Evolutionary conservation across 2,113 vertebrate genomes (phyloP).

Genomic region (Oryzias celebensis): DNA sequence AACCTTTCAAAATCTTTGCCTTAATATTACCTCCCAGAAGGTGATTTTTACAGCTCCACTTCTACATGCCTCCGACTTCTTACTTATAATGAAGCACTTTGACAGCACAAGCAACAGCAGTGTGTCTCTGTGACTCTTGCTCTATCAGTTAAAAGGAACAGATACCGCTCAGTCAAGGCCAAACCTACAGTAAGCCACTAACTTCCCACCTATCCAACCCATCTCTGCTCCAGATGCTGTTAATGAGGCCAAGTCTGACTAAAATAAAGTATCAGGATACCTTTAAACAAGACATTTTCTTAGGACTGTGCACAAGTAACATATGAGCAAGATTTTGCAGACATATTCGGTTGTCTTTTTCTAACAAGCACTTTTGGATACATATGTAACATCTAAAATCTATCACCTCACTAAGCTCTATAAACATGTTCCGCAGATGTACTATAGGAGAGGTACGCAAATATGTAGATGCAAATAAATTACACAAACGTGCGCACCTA

Average conservation of each 20-base stretch:
- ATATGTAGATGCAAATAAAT: constrained; percentile 5
- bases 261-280: constrained; percentile 42
- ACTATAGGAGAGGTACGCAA: not conserved
- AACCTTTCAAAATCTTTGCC: not conserved
- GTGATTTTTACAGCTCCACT: not conserved
- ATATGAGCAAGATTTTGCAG: not conserved
- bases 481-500: constrained; percentile 1
- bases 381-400: no score
- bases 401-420: no score
- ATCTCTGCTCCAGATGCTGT: constrained; percentile 18
- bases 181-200: constrained; percentile 38
- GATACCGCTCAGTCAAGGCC: constrained; percentile 39
- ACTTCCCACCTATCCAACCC: constrained; percentile 38
- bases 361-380: no score
- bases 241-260: constrained; percentile 35
- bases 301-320: not conserved
- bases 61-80: not conserved
- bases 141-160: constrained; percentile 30
- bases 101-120: constrained; percentile 15
- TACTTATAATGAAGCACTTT: constrained; percentile 22
- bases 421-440: no score
- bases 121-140: constrained; percentile 7
- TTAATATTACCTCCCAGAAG: not conserved
- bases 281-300: constrained; percentile 45
- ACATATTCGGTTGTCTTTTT: no score